Evolutionary conservation across 2,113 vertebrate genomes (phyloP), one percentile per base, ranked within the genome.

Genomic region (Pimephales promelas): DNA sequence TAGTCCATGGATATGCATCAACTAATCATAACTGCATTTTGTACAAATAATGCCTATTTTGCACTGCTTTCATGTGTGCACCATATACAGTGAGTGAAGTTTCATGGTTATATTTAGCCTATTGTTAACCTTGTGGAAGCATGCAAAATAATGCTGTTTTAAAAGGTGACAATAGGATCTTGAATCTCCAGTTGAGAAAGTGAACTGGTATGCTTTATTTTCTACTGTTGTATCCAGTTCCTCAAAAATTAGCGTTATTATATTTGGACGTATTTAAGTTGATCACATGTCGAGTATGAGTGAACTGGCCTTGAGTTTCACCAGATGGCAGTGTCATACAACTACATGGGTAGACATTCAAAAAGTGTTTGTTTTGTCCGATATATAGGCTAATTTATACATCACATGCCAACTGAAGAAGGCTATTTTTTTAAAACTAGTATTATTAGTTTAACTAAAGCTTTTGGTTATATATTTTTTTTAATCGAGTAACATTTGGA

Each of bases 261-360:
- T 26, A 26, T 47, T 24, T n/a, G 20, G 34, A 40, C 13, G 11
- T 68, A 20, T 22, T 36, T 20, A 10, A n/a, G 18, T 36, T 8
- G 22, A 47, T 45, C 5, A 45, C 36, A 40, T 14, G 43, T 64
- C 2, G 28, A 20, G 9, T n/a, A 31, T 49, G 22, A 7, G 7
- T 40, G 36, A 76, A 70, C 9, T 85, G 45, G 43, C 34, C 71
- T 47, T 49, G 20, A 31, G 70, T 28, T 40, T 78, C 92, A 92
- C 87, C 88, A 93, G 92, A 89, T 92, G 92, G 92, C 92, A 90
- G 88, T 89, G 80, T 89, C 54, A 85, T 81, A 64, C 66, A 36
- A 52, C n/a, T 13, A 5, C 3, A 10, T 14, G 9, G 68, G 6
- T 34, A n/a, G n/a, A 2, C 14, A 1, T 36, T 59, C 3, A 59